phyloP scores from a whole-genome alignment of 2,888 invertebrate species.

The Aphodius sticticus region DNA sequence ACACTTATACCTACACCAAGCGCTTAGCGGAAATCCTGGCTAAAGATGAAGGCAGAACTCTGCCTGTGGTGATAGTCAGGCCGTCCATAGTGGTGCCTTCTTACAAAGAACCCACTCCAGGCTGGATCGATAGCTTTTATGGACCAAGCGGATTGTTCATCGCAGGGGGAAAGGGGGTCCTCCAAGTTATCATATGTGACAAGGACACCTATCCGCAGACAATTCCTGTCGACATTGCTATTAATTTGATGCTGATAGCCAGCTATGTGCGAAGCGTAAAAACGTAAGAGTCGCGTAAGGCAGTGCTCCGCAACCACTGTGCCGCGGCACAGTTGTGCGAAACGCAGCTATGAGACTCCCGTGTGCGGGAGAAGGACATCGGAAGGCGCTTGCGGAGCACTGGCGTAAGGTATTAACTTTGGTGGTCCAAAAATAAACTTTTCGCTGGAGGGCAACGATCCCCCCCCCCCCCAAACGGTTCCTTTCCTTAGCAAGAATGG shows the following conservation, averaged over 20 bases:
- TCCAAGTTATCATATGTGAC: background rate
- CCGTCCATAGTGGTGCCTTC: slow-evolving; percentile 71
- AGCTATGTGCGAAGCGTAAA: background rate
- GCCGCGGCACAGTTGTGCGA: no score
- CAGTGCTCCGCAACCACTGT: no score
- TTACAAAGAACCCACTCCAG: background rate
- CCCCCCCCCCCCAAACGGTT: no score
- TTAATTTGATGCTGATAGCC: background rate
- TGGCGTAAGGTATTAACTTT: no score
- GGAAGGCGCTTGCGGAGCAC: no score
- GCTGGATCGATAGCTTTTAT: slow-evolving; percentile 1
- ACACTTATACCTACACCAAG: slow-evolving; percentile 97
- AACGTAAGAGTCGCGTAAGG: background rate
- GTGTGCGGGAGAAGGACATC: no score
- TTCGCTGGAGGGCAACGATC: no score
- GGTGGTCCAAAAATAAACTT: no score
- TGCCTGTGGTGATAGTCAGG: slow-evolving; percentile 85
- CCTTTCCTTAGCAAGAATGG: no score
- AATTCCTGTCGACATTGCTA: slow-evolving; percentile 7
- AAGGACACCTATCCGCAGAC: background rate
- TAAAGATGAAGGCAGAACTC: slow-evolving; percentile 69
- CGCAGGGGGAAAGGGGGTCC: background rate
- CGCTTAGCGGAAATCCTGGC: slow-evolving; percentile 79
- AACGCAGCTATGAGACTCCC: no score
- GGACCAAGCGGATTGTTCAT: background rate